Percentiles rank a stretch among this genome's conserved stretches.
Evolutionary conservation across 2,797 vertebrate genomes (phyloP).

Genomic region (Acridotheres tristis): DNA sequence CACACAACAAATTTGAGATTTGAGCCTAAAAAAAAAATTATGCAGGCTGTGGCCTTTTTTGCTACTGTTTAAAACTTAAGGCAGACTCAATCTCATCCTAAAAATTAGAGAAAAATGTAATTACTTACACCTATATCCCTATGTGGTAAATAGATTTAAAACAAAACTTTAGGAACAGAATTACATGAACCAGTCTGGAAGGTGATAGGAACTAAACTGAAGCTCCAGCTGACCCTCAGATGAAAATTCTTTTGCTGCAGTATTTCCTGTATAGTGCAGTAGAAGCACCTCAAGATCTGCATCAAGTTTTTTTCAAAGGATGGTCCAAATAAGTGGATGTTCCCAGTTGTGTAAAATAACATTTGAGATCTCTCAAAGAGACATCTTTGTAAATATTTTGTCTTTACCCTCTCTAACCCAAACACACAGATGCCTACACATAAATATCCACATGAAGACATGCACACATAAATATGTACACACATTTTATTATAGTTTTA

Average conservation of each 20-base stretch:
- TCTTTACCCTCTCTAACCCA: background rate
- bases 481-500: background rate
- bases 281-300: background rate
- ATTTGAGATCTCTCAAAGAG: background rate
- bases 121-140: background rate
- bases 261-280: background rate
- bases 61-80: background rate
- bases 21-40: background rate
- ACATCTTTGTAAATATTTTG: background rate
- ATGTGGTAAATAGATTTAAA: background rate
- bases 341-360: background rate
- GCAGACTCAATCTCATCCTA: background rate
- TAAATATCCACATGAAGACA: background rate
- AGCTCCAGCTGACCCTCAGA: background rate
- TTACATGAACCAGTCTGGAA: background rate
- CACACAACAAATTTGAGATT: background rate
- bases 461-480: background rate
- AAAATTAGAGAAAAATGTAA: background rate
- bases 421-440: background rate
- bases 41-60: background rate
- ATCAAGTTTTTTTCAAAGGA: background rate
- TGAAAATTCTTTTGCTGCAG: background rate
- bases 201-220: background rate
- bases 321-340: background rate
- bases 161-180: background rate